Evolutionary conservation across 2,797 vertebrate species (phyloP), one percentile per base, ranked within the genome.

Genomic region (Phoebastria nigripes): DNA sequence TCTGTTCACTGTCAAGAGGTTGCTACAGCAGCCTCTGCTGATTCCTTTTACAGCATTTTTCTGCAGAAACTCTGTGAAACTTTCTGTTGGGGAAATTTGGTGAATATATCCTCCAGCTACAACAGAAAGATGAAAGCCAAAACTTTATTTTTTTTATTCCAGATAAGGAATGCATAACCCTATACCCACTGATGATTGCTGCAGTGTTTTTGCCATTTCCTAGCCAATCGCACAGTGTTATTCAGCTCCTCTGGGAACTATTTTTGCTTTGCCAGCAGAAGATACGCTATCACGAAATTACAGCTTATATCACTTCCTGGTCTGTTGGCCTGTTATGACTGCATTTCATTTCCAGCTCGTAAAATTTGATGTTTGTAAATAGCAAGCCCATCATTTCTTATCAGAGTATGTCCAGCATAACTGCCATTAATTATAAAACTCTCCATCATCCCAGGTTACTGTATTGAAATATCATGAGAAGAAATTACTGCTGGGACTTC

Each of bases 301-400:
- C 92, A 96, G 96, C 67, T 97, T 94, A 95, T 95, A 96, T 96
- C 65, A 82, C 92, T 97, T 93, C 83, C 94, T 97, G 90, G 93
- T 95, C 89, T 91, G 77, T 78, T 97, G 94, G 94, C 80, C 89
- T 93, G 87, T 92, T 97, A 96, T 96, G 72, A 97, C 92, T 95
- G 77, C 81, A 95, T 97, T 97, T 97, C 92, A 95, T 97, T 97
- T 98, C 89, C 92, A 98, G 94, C 77, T 96, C 35, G 0, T 97
- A 97, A 98, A 98, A 97, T 96, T 94, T 96, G 96, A 97, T 98
- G 97, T 94, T 97, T 94, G 73, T 92, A 98, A 98, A 98, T 95
- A 97, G 96, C 95, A 97, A 97, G 93, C 63, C 94, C 94, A 97
- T 98, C 91, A 96, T 97, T 98, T 97, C 94, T 98, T 97, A 97